Base-by-base conservation (phyloP, 1,140 invertebrate genomes). In the Hylaeus anthracinus region DNA sequence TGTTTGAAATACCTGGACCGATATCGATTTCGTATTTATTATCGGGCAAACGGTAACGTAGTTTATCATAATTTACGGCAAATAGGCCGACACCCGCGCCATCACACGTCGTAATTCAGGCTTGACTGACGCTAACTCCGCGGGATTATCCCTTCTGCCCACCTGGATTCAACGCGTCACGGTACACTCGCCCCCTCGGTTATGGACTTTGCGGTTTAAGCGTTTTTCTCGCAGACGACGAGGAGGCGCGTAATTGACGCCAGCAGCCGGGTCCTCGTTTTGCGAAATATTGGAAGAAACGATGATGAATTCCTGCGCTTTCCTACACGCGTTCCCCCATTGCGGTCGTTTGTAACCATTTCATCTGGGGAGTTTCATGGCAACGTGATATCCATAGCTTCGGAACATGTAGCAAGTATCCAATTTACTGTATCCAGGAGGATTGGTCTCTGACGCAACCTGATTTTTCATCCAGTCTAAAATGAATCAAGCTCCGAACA, bases 51-150 rank as follows among this genome's bases (percentile, higher is more conserved):
- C 55, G 61, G 79, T 71, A 60, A 71, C 78, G 87, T 82, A 88
- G 83, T 89, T 89, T 86, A 83, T 89, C 86, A 90, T 89, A 89
- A 90, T 89, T 89, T 90, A 88, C 86, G 83, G 83, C 83, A 89
- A 89, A 89, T 90, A 85, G 87, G 83, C 73, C 77, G 58, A 58
- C 67, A 37, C 72, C 37, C 75, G 63, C 63, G 75, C 67, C 80
- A 63, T 77, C 76, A 83, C 86, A 74, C 83, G 75, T 88, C 86
- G 88, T 90, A 90, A 88, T 88, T 90, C 88, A 90, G 69, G 71
- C 70, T 85, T 90, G 89, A 90, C 88, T 89, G 89, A 90, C 88
- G 83, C 85, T 90, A 90, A 90, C 87, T 86, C 88, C 81, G 26
- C 45, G 55, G 88, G 88, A 90, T 90, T 90, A 90, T 85, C 86